Percentiles rank a stretch among this genome's conserved stretches.
Evolutionary conservation across 2,888 invertebrate genomes (phyloP).

Genomic region (Phlogophora meticulosa): DNA sequence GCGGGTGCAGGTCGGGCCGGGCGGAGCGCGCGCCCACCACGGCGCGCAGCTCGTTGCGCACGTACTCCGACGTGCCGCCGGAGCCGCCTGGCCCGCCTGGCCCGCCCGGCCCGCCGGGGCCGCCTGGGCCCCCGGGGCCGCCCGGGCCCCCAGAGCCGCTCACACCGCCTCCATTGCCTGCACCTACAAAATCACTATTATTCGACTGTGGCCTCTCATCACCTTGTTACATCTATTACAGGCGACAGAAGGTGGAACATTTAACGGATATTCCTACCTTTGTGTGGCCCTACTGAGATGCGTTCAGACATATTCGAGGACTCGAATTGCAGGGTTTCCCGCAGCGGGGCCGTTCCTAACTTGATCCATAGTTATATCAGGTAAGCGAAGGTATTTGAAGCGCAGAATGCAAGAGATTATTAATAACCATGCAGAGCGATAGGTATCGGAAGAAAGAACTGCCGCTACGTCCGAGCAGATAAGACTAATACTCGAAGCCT

Average conservation of each 20-base stretch:
- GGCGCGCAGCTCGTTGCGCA: conserved; percentile 97
- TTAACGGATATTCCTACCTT: conserved; percentile 48
- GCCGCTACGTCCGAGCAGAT: conserved; percentile 38
- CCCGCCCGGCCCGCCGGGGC: conserved; percentile 51
- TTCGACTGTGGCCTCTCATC: conserved; percentile 21
- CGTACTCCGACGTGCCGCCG: conserved; percentile 95
- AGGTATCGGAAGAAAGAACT: conserved; percentile 67
- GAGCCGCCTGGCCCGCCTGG: conserved; percentile 54
- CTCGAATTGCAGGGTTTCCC: conserved; percentile 11
- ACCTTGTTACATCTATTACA: conserved; percentile 9
- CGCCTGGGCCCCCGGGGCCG: conserved; percentile 54
- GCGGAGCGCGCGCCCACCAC: conserved; percentile 96
- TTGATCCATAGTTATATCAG: conserved; percentile 68
- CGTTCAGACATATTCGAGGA: conserved; percentile 16
- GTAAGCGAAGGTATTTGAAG: conserved; percentile 68
- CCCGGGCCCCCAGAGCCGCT: conserved; percentile 60
- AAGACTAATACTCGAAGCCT: conserved; percentile 45
- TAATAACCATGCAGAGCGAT: conserved; percentile 76
- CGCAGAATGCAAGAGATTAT: conserved; percentile 70
- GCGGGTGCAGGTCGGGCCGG: conserved; percentile 87
- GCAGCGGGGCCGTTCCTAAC: conserved; percentile 32
- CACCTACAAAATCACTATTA: conserved; percentile 64
- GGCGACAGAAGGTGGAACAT: conserved; percentile 13
- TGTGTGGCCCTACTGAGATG: conserved; percentile 23
- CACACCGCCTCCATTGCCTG: conserved; percentile 73